phyloP scores from a whole-genome alignment of 2,888 invertebrate species.

The Sipha maydis region DNA sequence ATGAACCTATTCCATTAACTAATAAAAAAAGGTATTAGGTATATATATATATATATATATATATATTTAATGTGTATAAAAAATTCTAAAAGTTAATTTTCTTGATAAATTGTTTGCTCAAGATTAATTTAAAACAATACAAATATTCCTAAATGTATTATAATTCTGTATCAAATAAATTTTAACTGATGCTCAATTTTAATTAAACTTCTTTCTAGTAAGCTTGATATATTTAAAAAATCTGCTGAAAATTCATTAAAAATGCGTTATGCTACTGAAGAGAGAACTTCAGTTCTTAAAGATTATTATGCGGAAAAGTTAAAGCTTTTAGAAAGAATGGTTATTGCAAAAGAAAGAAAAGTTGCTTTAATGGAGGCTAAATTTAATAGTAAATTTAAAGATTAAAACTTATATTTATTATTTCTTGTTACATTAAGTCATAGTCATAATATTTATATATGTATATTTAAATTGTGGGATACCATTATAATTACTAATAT shows the following conservation, averaged over 20 bases:
- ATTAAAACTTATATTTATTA: too few relatives aligned
- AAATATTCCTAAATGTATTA: not conserved
- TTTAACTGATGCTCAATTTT: not conserved
- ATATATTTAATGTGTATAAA: not conserved
- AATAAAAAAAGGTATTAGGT: not conserved
- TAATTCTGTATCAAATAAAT: not conserved
- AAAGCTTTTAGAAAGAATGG: slow-evolving; percentile 2
- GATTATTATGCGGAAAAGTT: not conserved
- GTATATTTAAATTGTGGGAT: too few relatives aligned
- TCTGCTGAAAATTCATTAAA: not conserved
- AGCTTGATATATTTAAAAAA: slow-evolving; percentile 12
- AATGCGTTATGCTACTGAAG: slow-evolving; percentile 2
- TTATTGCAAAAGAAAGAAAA: slow-evolving; percentile 10
- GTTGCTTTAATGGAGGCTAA: slow-evolving; percentile 16
- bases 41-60: too few relatives aligned
- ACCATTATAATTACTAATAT: too few relatives aligned
- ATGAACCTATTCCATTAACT: not conserved
- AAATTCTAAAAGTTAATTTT: not conserved
- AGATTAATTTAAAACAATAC: not conserved
- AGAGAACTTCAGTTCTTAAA: not conserved
- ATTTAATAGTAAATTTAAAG: slow-evolving; percentile 16
- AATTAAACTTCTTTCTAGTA: slow-evolving; percentile 12
- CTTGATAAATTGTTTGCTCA: not conserved
- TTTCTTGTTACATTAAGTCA: too few relatives aligned
- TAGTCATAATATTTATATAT: too few relatives aligned